Base-by-base conservation (phyloP, 2,888 invertebrate genomes). In the Nemotelus nigrinus region DNA sequence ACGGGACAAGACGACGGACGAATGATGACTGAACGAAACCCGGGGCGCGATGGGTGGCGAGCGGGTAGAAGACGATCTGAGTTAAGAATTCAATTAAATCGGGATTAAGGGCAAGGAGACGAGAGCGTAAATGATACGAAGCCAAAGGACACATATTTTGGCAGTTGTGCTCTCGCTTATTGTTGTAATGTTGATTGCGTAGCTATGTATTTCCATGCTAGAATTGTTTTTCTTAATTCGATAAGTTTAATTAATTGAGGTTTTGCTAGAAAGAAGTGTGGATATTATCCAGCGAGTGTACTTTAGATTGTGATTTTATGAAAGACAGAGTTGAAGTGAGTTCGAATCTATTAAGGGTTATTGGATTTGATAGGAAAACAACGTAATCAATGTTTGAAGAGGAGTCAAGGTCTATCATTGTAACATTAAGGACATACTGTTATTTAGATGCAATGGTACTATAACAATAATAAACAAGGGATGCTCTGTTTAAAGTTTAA, bases 191-290 rank as follows among this genome's bases (percentile, higher is more conserved):
- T 47, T 70, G 41, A 70, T 70, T 10, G 70, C 70, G 55, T 70
- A 70, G 70, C 67, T 50, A 67, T 67, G 50, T 67, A 67, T 48
- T 67, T 67, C 25, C 50, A 67, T 67, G 67, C 50, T 48, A n/a
- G 70, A 70, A 70, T 70, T 77, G 79, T 79, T 79, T 58, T 63
- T 68, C 77, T 74, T 79, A 79, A 79, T 79, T 79, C 76, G 79
- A 79, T 79, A 79, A 79, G 79, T 79, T 79, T 79, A 79, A 79
- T 79, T 79, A 79, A 79, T 79, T 79, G 77, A 74, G 79, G 77
- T 79, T 71, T 76, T 63, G 63, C 43, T 25, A 63, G 63, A 63
- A 41, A 43, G 43, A 72, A 65, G 25, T 25, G 25, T 25, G 25
- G 25, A 25, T 25, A 25, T 25, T 25, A 25, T 25, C 25, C 25